Percentiles rank a stretch among this genome's conserved stretches.
Conservation (phyloP, 2,797 vertebrate species). For the Urosaurus nigricauda region DNA sequence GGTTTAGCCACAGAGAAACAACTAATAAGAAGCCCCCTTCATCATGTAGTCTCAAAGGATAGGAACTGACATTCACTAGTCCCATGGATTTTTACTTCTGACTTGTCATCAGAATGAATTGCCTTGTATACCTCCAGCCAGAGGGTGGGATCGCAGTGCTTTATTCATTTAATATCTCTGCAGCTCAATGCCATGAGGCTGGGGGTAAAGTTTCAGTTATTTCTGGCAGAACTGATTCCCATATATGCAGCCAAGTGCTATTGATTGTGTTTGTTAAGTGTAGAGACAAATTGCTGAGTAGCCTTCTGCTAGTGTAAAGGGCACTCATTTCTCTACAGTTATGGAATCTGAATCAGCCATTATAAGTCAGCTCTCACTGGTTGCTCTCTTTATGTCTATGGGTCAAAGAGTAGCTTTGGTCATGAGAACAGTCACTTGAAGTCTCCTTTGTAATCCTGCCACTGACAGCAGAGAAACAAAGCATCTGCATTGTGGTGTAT, state of each 20-base stretch:
- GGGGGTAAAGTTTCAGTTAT: neutral
- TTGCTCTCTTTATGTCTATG: neutral
- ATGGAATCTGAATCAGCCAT: neutral
- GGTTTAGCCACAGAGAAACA: neutral
- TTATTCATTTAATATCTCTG: neutral
- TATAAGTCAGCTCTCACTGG: neutral
- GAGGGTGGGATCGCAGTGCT: constrained; percentile 4
- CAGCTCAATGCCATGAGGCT: neutral
- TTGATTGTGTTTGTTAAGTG: neutral
- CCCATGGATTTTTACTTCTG: neutral
- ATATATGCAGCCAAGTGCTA: neutral
- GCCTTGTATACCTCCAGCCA: neutral
- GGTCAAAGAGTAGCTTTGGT: neutral
- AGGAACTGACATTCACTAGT: neutral
- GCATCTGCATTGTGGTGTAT: neutral
- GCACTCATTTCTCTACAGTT: neutral
- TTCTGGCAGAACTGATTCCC: neutral
- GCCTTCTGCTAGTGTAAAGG: neutral
- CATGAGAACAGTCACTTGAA: neutral
- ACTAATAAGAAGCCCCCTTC: neutral
- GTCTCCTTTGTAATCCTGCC: no score
- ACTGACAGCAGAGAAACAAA: no score
- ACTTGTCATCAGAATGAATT: neutral
- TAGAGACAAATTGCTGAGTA: neutral
- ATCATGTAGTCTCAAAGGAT: neutral